Base-by-base conservation (phyloP, 2,888 invertebrate genomes). In the Lasioglossum marginatum region DNA sequence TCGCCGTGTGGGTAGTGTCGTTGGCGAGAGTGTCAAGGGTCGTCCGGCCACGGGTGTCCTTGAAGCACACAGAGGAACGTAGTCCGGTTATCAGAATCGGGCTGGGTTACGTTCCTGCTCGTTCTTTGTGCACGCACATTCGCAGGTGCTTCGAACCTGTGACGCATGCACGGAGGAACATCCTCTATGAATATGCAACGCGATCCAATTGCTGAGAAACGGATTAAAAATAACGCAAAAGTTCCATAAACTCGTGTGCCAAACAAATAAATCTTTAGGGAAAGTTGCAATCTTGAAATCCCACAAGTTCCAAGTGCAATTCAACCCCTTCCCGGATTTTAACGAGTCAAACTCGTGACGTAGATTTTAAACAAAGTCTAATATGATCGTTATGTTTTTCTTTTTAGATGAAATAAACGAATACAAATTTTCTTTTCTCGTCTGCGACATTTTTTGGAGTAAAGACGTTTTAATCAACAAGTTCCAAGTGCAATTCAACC, bases 21-120 rank as follows among this genome's bases (percentile, higher is more conserved):
- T 70, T 60, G 74, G 45, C 75, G 73, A 60, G 75, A 78, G 40
- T 85, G 88, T 89, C 90, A 92, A 82, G 86, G 90, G 90, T 92
- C 83, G 74, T 31, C 43, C 60, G 34, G 73, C 57, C 66, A 63
- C 48, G 76, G 63, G 48, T 81, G 86, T 60, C 88, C 84, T 89
- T 86, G 85, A 73, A 70, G 68, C 66, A 19, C 63, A 48, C 81
- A 68, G 77, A 79, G 79, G 74, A 83, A 85, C 86, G 77, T 79
- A 84, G 86, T 86, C 87, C 83, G 82, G 82, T 86, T 87, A 89
- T 89, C 86, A 79, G 71, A 89, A 85, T 82, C 86, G 78, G 68
- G 73, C 73, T 19, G 48, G 73, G 81, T 66, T 66, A 79, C 82
- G 75, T 80, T n/a, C n/a, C n/a, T n/a, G n/a, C n/a, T 86, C 81